These are phyloP conservation scores for Parauchenoglanis punctatus DNA, from an alignment of 2,797 vertebrate species.

Conservation along the genomic window DNA sequence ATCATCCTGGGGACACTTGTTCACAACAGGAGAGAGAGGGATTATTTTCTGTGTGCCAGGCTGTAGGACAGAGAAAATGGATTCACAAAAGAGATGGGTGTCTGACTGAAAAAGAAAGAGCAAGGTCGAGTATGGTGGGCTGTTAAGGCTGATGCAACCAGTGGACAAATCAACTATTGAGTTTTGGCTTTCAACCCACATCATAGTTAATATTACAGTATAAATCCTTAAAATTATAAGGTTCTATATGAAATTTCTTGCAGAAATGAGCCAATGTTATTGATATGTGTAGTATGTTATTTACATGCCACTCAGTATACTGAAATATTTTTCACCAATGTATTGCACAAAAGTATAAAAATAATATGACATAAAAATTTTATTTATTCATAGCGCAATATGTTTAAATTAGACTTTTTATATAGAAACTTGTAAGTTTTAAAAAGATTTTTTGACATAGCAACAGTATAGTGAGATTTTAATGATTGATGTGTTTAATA, in stretches of 20 bases:
- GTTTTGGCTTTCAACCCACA: not conserved
- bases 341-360: not conserved
- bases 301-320: not conserved
- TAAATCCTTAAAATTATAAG: not conserved
- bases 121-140: conserved; percentile 33
- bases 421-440: not conserved
- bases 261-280: not conserved
- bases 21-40: not conserved
- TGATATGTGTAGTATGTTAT: too few relatives aligned
- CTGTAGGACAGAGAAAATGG: conserved; percentile 34
- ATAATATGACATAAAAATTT: too few relatives aligned
- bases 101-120: conserved; percentile 31
- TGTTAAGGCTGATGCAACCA: not conserved
- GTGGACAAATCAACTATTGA: conserved; percentile 28
- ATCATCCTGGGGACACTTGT: conserved; percentile 43
- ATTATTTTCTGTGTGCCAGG: conserved; percentile 8
- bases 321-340: not conserved
- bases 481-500: not conserved
- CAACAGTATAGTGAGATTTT: not conserved
- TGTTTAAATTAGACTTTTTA: not conserved
- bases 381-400: not conserved
- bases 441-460: not conserved
- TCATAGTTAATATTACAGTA: not conserved
- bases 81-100: conserved; percentile 26
- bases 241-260: not conserved